Base-by-base conservation (phyloP, 2,888 invertebrate species). In the Biston betularia region DNA sequence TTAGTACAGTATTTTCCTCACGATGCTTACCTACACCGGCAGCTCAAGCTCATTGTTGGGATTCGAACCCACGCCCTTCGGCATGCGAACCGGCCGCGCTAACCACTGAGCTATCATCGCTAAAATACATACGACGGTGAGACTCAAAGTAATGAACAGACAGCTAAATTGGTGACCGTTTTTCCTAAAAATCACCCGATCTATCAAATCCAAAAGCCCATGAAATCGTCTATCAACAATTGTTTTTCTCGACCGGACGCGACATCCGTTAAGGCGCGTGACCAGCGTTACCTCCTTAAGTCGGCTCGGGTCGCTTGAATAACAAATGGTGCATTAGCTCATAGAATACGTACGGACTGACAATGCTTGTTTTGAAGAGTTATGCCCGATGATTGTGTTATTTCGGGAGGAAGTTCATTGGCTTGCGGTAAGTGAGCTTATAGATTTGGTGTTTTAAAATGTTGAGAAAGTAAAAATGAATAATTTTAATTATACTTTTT, bases 251-350 rank as follows among this genome's bases (percentile, higher is more conserved):
- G 77, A 88, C 91, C 92, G 92, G 92, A 92, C 87, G 89, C 86
- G 84, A 82, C 89, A 89, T 92, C 92, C 92, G 92, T 76, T 78
- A 73, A 68, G 71, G 84, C 82, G 83, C 92, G 92, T 92, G 92
- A 92, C 87, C 84, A 72, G 86, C 75, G 83, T 88, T 77, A 78
- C 82, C 82, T 75, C 73, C 78, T 75, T 66, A 35, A 69, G 50
- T 63, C 71, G 84, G 86, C 85, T 85, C 78, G 83, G 74, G 80
- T 79, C 76, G 74, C 78, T 65, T 86, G 91, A 89, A 91, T 91
- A 83, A 87, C 85, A 89, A 88, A 90, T 89, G 82, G 79, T 74
- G 76, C 87, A 87, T 88, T 86, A 87, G 83, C 83, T 84, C 81
- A 84, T 81, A 79, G 74, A 72, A 75, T 73, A 80, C 75, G 73